Percentiles rank a stretch among this genome's conserved stretches.
These are phyloP conservation scores for Cerastoderma edule DNA, from an alignment of 2,888 invertebrate genomes.

Conservation along the genomic window DNA sequence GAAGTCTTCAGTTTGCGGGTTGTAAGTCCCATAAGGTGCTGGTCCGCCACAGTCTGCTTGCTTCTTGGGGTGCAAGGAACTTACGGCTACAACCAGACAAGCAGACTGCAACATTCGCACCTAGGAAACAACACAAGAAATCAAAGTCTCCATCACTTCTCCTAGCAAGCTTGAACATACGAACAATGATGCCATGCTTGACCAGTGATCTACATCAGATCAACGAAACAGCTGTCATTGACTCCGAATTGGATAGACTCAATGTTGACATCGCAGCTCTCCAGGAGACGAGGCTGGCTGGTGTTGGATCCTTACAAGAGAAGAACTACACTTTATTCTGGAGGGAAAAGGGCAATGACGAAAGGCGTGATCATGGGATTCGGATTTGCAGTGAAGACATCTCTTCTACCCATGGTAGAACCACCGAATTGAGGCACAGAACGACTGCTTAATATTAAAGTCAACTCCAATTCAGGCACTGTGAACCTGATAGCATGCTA, in stretches of 20 bases:
- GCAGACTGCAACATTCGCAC: neutral
- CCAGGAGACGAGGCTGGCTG: conserved; percentile 15
- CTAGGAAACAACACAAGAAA: conserved; percentile 1
- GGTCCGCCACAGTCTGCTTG: conserved; percentile 14
- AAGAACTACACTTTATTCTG: neutral
- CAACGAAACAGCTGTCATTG: conserved; percentile 14
- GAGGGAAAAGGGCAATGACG: neutral
- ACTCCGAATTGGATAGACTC: neutral
- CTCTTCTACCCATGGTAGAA: conserved; percentile 2
- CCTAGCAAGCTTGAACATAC: conserved; percentile 2
- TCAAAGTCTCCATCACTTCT: neutral
- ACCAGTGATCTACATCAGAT: conserved; percentile 5
- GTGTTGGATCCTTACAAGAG: neutral
- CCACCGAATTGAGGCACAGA: neutral
- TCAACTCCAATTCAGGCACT: neutral
- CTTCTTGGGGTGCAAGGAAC: conserved; percentile 12
- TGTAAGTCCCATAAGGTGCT: conserved; percentile 20
- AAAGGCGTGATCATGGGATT: neutral
- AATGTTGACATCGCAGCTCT: conserved; percentile 16
- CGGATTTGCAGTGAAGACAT: conserved; percentile 7
- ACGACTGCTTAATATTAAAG: neutral
- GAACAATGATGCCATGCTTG: conserved; percentile 7
- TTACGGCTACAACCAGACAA: neutral
- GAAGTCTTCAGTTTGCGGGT: too few relatives aligned
- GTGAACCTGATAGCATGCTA: neutral